Evolutionary conservation across 1,140 invertebrate species (phyloP).

Genomic region (Trinorchestia longiramus): DNA sequence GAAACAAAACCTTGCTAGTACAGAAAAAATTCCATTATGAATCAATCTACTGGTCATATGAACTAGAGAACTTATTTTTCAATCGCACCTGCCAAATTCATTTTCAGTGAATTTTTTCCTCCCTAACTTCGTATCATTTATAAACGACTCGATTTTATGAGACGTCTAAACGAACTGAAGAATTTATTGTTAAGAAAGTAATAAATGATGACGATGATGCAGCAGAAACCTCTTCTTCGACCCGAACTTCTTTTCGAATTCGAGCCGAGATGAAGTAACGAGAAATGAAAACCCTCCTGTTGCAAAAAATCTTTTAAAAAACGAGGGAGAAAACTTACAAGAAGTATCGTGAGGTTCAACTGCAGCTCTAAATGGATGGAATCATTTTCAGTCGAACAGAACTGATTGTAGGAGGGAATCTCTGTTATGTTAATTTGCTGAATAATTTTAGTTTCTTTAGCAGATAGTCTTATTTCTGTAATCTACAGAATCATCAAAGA

Average conservation of each 20-base stretch:
- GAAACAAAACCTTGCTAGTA: too few species aligned
- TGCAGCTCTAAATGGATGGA: background rate
- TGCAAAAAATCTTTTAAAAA: background rate
- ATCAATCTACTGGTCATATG: background rate
- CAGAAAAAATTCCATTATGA: background rate
- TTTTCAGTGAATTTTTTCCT: background rate
- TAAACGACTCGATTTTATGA: constrained; percentile 39
- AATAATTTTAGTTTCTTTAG: too few species aligned
- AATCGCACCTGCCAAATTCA: background rate
- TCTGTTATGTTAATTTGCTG: too few species aligned
- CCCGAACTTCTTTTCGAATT: background rate
- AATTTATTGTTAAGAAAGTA: constrained; percentile 47
- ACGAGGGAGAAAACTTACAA: background rate
- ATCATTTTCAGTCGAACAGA: background rate
- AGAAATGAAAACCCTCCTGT: background rate
- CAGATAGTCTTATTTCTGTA: too few species aligned
- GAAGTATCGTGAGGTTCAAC: background rate
- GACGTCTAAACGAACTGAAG: constrained; percentile 24
- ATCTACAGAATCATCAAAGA: too few species aligned
- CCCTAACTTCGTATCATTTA: constrained; percentile 17
- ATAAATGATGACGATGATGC: constrained; percentile 45
- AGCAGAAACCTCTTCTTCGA: background rate
- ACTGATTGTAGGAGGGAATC: too few species aligned
- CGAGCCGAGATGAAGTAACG: background rate
- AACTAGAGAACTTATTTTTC: background rate